These are phyloP conservation scores for Drosophila sucinea DNA, from an alignment of 1,140 invertebrate genomes.

Conservation along the genomic window DNA sequence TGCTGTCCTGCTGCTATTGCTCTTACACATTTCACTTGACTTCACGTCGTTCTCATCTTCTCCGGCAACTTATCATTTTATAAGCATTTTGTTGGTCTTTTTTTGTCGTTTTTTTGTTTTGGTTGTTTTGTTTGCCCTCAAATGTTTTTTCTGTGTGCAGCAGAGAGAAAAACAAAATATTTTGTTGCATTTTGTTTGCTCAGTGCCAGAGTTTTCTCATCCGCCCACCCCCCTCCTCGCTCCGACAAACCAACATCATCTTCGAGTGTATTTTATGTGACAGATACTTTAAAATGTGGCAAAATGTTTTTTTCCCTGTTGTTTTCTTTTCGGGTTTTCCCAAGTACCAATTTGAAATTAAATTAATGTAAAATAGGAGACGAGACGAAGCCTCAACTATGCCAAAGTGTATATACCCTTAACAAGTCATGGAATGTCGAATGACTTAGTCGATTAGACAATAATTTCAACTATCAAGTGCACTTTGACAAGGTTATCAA, in stretches of 20 bases:
- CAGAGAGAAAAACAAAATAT: constrained; percentile 68
- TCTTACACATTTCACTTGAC: constrained; percentile 73
- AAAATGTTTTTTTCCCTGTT: constrained; percentile 43
- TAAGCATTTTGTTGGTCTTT: constrained; percentile 62
- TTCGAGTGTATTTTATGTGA: constrained; percentile 65
- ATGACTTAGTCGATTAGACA: no score
- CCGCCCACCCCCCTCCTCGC: neutral
- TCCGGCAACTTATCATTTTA: constrained; percentile 72
- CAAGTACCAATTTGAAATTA: constrained; percentile 55
- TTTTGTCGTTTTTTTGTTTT: constrained; percentile 21
- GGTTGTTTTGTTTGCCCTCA: constrained; percentile 28
- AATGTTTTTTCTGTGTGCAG: constrained; percentile 54
- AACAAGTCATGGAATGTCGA: neutral
- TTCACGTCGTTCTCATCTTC: constrained; percentile 58
- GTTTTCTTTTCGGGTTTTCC: constrained; percentile 15
- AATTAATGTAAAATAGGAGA: constrained; percentile 52
- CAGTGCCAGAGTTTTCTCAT: constrained; percentile 3
- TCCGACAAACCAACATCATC: neutral
- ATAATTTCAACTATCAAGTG: no score
- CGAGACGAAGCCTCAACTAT: neutral
- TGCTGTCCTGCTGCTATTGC: constrained; percentile 23
- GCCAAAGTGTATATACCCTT: neutral
- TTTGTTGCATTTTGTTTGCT: constrained; percentile 71
- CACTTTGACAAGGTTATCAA: no score
- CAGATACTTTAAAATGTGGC: constrained; percentile 78